These are phyloP conservation scores for Mechanitis mazaeus DNA, from an alignment of 2,888 invertebrate species.

Conservation along the genomic window DNA sequence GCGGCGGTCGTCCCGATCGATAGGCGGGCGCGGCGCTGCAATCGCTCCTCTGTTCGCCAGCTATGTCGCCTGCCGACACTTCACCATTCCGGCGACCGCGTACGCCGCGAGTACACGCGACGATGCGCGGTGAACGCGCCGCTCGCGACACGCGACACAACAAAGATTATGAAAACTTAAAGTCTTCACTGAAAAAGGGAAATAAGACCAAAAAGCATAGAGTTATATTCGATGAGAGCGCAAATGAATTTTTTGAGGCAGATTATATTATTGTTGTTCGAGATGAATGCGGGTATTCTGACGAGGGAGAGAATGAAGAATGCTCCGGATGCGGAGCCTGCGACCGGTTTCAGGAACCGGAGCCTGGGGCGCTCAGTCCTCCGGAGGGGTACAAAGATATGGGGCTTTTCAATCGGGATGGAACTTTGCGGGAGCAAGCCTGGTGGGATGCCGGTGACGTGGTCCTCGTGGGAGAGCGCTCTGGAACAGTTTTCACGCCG, in stretches of 20 bases:
- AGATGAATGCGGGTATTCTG: conserved; percentile 89
- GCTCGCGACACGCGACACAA: conserved; percentile 76
- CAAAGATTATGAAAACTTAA: conserved; percentile 79
- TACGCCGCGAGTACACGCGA: conserved; percentile 60
- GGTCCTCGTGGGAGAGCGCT: conserved; percentile 72
- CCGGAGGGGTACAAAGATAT: conserved; percentile 94
- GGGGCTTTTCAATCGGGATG: conserved; percentile 79
- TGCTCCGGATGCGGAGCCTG: conserved; percentile 77
- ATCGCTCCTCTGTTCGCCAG: conserved; percentile 38
- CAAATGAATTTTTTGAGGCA: conserved; percentile 94
- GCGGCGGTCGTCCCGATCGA: conserved; percentile 46
- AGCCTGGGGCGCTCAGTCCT: conserved; percentile 90
- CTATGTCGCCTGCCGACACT: conserved; percentile 32
- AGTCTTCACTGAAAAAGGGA: conserved; percentile 86
- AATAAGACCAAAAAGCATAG: conserved; percentile 84
- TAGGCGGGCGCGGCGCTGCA: conserved; percentile 66
- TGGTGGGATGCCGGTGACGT: conserved; percentile 78
- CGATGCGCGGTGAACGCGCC: conserved; percentile 73
- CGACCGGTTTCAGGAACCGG: conserved; percentile 81
- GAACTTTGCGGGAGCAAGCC: conserved; percentile 75
- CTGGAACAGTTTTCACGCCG: conserved; percentile 79
- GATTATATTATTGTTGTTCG: conserved; percentile 94
- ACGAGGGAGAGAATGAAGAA: conserved; percentile 86
- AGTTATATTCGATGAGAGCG: conserved; percentile 91
- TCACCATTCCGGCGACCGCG: conserved; percentile 51